phyloP scores from a whole-genome alignment of 2,113 vertebrate genomes.

The Ardeotis arabs region DNA sequence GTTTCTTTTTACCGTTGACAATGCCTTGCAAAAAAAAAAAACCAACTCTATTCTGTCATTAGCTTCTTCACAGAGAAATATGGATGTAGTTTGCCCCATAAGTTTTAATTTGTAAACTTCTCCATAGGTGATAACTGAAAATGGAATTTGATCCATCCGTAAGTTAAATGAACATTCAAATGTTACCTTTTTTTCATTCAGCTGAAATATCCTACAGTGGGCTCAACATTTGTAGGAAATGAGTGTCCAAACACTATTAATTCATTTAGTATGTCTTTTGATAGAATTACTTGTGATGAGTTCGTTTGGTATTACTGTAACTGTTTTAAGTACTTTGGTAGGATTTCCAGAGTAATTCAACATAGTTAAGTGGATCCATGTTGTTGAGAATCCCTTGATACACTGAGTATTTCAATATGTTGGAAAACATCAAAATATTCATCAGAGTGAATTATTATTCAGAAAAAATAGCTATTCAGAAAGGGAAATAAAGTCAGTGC shows the following conservation, averaged over 20 bases:
- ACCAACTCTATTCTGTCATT: not conserved
- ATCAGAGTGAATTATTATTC: not conserved
- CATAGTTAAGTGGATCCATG: not conserved
- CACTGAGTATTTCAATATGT: not conserved
- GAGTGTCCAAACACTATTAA: not conserved
- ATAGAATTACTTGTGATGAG: not conserved
- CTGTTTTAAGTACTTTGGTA: not conserved
- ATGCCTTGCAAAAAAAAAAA: not conserved
- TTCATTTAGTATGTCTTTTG: not conserved
- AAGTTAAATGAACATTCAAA: not conserved
- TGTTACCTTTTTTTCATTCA: not conserved
- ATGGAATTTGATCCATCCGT: not conserved
- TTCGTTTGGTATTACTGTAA: not conserved
- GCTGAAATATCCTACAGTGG: not conserved
- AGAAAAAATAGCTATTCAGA: not conserved
- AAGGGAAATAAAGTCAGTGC: not conserved
- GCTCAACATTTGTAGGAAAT: not conserved
- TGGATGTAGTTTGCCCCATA: not conserved
- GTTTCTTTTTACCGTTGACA: not conserved
- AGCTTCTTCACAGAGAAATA: not conserved
- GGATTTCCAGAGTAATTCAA: constrained; percentile 6
- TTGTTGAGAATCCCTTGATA: not conserved
- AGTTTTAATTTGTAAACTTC: not conserved
- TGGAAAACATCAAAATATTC: not conserved
- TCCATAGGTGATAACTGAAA: not conserved